phyloP scores from a whole-genome alignment of 1,140 invertebrate species.

The Eciton burchellii region DNA sequence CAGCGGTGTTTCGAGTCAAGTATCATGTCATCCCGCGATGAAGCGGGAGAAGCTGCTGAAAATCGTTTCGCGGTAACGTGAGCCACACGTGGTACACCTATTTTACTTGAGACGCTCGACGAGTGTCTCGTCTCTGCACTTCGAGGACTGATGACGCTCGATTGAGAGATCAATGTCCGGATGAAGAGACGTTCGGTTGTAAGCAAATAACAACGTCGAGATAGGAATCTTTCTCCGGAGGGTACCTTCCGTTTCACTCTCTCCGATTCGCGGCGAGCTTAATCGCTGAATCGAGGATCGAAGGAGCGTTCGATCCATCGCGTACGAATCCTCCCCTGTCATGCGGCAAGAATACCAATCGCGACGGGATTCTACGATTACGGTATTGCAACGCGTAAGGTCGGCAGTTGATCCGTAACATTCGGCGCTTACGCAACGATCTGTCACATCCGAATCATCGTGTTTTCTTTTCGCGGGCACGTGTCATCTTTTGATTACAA shows the following conservation, averaged over 20 bases:
- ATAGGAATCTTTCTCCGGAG: slow-evolving; percentile 28
- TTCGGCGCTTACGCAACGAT: slow-evolving; percentile 23
- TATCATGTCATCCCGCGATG: background rate
- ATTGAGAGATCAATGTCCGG: slow-evolving; percentile 35
- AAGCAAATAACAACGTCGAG: slow-evolving; percentile 21
- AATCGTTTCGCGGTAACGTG: background rate
- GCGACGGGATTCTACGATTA: slow-evolving; percentile 6
- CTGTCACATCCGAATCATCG: background rate
- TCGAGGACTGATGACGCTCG: slow-evolving; percentile 20
- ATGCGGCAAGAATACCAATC: background rate
- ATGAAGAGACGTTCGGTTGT: slow-evolving; percentile 19
- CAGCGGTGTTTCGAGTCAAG: background rate
- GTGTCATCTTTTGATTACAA: slow-evolving; percentile 12
- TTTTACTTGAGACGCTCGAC: background rate
- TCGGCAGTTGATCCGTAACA: slow-evolving; percentile 9
- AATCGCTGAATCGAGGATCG: slow-evolving; percentile 5
- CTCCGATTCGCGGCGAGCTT: background rate
- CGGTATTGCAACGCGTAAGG: background rate
- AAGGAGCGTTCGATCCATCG: background rate
- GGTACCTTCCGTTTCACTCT: slow-evolving; percentile 24
- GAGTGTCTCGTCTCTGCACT: background rate
- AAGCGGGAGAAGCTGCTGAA: background rate
- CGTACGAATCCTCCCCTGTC: background rate
- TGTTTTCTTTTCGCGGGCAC: background rate
- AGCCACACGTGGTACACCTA: background rate